Evolutionary conservation across 2,888 invertebrate genomes (phyloP).

Genomic region (Synergus umbraculus): DNA sequence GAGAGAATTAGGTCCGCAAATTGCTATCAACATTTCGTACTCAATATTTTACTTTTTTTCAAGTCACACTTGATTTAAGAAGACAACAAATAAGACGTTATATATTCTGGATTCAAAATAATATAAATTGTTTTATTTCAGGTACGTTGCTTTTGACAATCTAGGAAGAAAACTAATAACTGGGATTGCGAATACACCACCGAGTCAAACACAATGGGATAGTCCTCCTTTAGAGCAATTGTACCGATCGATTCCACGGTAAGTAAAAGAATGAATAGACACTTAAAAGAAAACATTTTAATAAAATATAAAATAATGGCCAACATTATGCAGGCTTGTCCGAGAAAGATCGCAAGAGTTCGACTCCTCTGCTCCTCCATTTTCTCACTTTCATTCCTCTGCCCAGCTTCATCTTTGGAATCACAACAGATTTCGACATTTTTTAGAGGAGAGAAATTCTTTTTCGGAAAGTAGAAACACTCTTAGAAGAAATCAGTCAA

Average conservation of each 20-base stretch:
- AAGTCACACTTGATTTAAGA: neutral
- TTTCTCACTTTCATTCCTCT: slow-evolving; percentile 28
- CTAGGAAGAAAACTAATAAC: slow-evolving; percentile 90
- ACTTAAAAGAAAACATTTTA: neutral
- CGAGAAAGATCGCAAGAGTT: slow-evolving; percentile 36
- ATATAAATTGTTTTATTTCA: slow-evolving; percentile 73
- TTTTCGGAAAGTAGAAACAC: slow-evolving; percentile 7
- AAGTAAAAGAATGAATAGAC: neutral
- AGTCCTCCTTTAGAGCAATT: slow-evolving; percentile 66
- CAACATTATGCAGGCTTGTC: neutral
- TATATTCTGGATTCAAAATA: neutral
- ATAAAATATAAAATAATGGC: neutral
- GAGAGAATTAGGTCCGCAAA: slow-evolving; percentile 87
- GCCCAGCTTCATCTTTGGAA: slow-evolving; percentile 32
- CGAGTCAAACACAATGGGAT: slow-evolving; percentile 79
- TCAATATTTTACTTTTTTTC: neutral
- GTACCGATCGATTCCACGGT: slow-evolving; percentile 57
- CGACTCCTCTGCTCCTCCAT: slow-evolving; percentile 3
- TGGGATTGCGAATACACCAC: slow-evolving; percentile 85
- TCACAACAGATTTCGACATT: slow-evolving; percentile 20
- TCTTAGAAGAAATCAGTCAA: slow-evolving; percentile 25
- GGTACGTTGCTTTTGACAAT: slow-evolving; percentile 91
- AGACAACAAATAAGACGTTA: too few relatives aligned
- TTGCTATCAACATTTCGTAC: slow-evolving; percentile 14
- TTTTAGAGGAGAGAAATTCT: slow-evolving; percentile 8